Evolutionary conservation across 2,797 vertebrate species (phyloP).

Genomic region (Anas bernieri): DNA sequence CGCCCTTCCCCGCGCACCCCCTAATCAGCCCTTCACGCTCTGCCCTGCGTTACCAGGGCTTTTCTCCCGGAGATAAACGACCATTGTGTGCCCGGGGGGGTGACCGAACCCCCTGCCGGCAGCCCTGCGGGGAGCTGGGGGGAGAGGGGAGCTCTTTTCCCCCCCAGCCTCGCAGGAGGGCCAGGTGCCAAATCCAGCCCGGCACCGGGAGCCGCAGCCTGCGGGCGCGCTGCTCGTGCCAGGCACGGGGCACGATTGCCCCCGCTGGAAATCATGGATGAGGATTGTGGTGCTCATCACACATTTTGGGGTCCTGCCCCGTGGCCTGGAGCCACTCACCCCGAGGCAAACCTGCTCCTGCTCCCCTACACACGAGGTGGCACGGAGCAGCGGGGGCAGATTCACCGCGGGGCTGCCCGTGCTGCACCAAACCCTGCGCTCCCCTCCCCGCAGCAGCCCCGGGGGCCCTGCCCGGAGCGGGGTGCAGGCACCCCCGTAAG

Average conservation of each 20-base stretch:
- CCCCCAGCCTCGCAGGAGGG: neutral
- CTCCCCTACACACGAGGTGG: neutral
- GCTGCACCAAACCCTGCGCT: neutral
- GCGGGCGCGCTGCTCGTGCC: neutral
- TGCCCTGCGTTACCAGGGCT: constrained; percentile 13
- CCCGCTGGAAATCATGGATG: neutral
- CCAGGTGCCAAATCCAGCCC: constrained; percentile 54
- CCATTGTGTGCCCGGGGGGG: constrained; percentile 16
- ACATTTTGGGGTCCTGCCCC: neutral
- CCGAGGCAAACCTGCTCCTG: accelerated
- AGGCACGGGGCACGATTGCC: neutral
- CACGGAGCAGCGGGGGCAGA: neutral
- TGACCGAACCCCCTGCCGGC: constrained; percentile 17
- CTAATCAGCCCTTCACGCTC: constrained; percentile 56
- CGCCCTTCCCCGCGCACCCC: neutral
- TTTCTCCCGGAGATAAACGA: neutral
- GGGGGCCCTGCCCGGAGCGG: neutral
- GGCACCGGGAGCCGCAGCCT: neutral
- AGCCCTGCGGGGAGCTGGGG: neutral
- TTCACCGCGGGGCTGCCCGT: accelerated
- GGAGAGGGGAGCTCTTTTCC: neutral
- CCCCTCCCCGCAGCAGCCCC: accelerated
- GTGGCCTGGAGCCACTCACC: neutral
- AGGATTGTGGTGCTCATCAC: accelerated
- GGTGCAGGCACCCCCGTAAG: neutral